These are phyloP conservation scores for Callionymus lyra DNA, from an alignment of 2,113 vertebrate genomes.

Conservation along the genomic window DNA sequence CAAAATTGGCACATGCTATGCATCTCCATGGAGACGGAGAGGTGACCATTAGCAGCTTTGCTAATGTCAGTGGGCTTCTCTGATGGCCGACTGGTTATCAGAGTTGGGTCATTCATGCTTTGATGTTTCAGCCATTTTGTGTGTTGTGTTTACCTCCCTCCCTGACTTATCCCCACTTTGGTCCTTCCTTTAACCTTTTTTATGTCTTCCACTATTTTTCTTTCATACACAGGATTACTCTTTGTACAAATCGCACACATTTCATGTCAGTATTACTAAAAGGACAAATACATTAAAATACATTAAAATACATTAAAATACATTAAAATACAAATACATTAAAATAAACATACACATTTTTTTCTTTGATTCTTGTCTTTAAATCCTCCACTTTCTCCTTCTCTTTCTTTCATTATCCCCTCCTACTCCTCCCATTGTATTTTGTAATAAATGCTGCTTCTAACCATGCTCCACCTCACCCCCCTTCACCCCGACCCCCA, in stretches of 20 bases:
- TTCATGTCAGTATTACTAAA: too few species aligned
- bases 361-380: slow-evolving; percentile 9
- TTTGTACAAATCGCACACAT: too few species aligned
- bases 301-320: slow-evolving; percentile 1
- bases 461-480: slow-evolving; percentile 63
- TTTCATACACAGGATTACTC: slow-evolving; percentile 58
- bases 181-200: slow-evolving; percentile 12
- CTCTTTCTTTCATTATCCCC: background rate
- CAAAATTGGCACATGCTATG: too few species aligned
- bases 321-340: background rate
- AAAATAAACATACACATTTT: slow-evolving; percentile 2
- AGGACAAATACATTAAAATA: background rate
- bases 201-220: slow-evolving; percentile 2
- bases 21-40: too few species aligned
- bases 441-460: slow-evolving; percentile 55
- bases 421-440: slow-evolving; percentile 5
- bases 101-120: slow-evolving; percentile 16
- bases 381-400: slow-evolving; percentile 7
- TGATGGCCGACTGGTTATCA: slow-evolving; percentile 31
- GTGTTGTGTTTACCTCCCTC: slow-evolving; percentile 13
- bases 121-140: slow-evolving; percentile 43
- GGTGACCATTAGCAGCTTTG: too few species aligned
- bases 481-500: too few species aligned
- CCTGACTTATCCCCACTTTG: background rate
- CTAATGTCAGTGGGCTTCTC: slow-evolving; percentile 9